Base-by-base conservation (phyloP, 2,113 vertebrate genomes). In the Addax nasomaculatus region DNA sequence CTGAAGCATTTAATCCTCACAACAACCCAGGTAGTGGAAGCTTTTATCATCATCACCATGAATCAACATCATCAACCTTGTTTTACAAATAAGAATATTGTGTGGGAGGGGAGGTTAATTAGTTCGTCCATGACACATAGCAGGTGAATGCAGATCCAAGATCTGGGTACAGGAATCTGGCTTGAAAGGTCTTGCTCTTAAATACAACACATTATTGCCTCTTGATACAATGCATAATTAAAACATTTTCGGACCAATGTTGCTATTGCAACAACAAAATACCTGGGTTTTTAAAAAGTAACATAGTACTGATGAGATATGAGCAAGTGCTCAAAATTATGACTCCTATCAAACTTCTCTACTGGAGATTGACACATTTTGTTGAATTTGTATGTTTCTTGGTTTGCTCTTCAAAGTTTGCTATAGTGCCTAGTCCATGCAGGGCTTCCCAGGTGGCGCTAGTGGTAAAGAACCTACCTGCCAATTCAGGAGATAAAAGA, bases 11-110 rank as follows among this genome's bases (percentile, higher is more conserved):
- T 4, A 84, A 36, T 36, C 53, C 33, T 90, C 29, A 14, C 49
- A n/a, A 47, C 11, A 7, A n/a, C 33, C 30, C 25, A 29, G 3
- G 2, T 4, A 16, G 5, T 27, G 6, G 21, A 3, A 8, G 8
- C 29, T 39, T 57, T 53, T 17, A 29, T 47, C 83, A 57, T 45
- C 51, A 47, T 62, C 43, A 9, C 21, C 6, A 19, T 5, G 19
- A 67, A 36, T 53, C 55, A 53, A 23, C 83, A 80, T 33, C 27
- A 36, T 76, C 57, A 85, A 23, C 19, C 25, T 49, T 27, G 12
- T 55, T 25, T 47, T n/a, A 70, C 10, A 70, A 94, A 58, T 6
- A 14, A 89, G 27, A 53, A 64, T 57, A 33, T 81, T 53, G 21
- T 87, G 33, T 19, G 0, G 67, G 55, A 6, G 25, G 2, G 15